Base-by-base conservation (phyloP, 1,140 invertebrate genomes). In the Leptonema lineaticorne region DNA sequence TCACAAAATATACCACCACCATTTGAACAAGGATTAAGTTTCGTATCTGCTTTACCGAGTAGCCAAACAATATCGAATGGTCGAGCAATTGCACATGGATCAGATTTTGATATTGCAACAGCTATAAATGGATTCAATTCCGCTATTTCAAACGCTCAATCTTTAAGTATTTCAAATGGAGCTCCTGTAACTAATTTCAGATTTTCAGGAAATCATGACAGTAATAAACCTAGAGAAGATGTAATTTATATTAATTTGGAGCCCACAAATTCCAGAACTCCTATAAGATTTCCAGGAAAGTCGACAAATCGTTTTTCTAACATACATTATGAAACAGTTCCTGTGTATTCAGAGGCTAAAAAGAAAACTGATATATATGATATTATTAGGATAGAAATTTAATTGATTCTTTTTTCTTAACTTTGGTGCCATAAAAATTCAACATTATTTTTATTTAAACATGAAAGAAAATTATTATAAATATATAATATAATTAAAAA, bases 311-410 rank as follows among this genome's bases (percentile, higher is more conserved):
- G 68, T 22, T 30, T 29, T 50, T 22, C 62, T 9, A 64, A 53
- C 18, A 11, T 46, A 3, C 33, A 45, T n/a, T 24, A 41, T 16
- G 26, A 50, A 16, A 50, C 26, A 7, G 9, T 50, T 20, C 62
- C 41, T 6, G 7, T 22, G 28, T 41, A 26, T 64, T 3, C 5
- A 1, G 18, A 41, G 18, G 57, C 45, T 16, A 69, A 60, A 29
- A 63, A 37, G 53, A 57, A 48, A 37, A 59, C 60, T 3, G 48
- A 24, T 27, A n/a, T 22, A n/a, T 69, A 72, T 24, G 62, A 69
- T 16, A 64, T 67, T 0, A 72, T 72, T 14, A 67, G 64, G 57
- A 63, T 72, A 64, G 71, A 72, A 64, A 60, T 69, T 41, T 72
- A 41, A n/a, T n/a, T n/a, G n/a, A n/a, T n/a, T n/a, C n/a, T n/a